Percentiles rank a stretch among this genome's conserved stretches.
Conservation (phyloP, 2,888 invertebrate genomes). For the Patella ulyssiponensis region DNA sequence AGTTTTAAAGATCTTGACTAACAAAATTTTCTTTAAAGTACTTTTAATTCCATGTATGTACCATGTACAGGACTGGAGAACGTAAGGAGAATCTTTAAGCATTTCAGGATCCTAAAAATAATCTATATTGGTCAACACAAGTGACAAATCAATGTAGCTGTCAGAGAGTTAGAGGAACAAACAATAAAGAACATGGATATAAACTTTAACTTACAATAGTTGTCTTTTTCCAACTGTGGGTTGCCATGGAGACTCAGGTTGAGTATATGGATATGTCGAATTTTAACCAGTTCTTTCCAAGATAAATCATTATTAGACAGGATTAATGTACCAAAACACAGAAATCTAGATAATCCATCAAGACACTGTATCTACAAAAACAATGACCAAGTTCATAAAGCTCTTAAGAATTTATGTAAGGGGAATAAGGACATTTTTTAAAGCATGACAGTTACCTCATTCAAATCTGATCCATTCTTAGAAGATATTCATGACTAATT, state of each 20-base stretch:
- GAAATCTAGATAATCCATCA: constrained; percentile 64
- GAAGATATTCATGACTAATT: no score
- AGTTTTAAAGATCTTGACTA: no score
- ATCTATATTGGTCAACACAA: not conserved
- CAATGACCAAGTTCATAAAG: no score
- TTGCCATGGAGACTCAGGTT: constrained; percentile 70
- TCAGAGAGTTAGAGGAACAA: no score
- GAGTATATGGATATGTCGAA: constrained; percentile 67
- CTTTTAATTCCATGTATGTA: no score
- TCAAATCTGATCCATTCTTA: no score
- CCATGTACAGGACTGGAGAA: no score
- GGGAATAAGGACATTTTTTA: no score
- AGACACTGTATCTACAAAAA: constrained; percentile 59
- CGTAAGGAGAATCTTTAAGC: not conserved
- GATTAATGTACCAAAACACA: constrained; percentile 66
- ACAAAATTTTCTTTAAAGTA: no score
- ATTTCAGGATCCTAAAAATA: not conserved
- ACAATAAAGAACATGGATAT: not conserved
- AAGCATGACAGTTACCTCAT: no score
- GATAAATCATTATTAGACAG: constrained; percentile 67
- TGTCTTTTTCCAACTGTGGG: constrained; percentile 65
- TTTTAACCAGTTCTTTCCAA: constrained; percentile 67
- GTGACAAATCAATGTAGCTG: not conserved
- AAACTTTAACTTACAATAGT: constrained; percentile 63
- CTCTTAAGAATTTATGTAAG: no score